Evolutionary conservation across 2,797 vertebrate genomes (phyloP), one percentile per base, ranked within the genome.

Genomic region (Aulostomus chinensis): DNA sequence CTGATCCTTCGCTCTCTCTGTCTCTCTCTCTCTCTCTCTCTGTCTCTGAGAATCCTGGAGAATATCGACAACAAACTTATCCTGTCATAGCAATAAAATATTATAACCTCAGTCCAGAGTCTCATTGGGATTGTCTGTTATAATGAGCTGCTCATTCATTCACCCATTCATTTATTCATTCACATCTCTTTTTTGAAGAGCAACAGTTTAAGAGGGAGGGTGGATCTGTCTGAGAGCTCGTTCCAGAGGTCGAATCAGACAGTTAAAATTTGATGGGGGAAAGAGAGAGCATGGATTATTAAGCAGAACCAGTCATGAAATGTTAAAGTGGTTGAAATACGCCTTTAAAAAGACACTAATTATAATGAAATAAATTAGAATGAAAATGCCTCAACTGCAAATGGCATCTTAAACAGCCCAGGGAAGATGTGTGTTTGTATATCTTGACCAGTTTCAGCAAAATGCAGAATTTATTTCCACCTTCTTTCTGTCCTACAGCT

Each of bases 271-370:
- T 53, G 50, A 63, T 9, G 18, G 16, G 10, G 15, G 15, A 32
- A 17, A 30, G 31, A 39, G 51, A 15, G 57, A 22, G 7, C 30
- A 21, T 35, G 49, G 58, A 39, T 71, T 56, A 67, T 67, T 67
- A 25, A 75, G 9, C 43, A 36, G 30, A 47, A 3, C 3, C 2
- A 10, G 1, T 48, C 38, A 40, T 62, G 43, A 62, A 58, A 60
- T 35, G 53, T 41, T 52, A 41, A 69, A 57, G 37, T 28, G 33
- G 60, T 45, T 79, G 75, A 80, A 81, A 77, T 66, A 63, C 58
- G 40, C 20, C 36, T 60, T 83, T 82, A 67, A 73, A 84, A 81
- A 75, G 55, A 81, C 65, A 34, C 72, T 79, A 81, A 88, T 88
- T 85, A 80, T 85, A 88, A 83, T 79, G 20, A 46, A 33, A 46